Base-by-base conservation (phyloP, 2,888 invertebrate species). In the Stramonita haemastoma region DNA sequence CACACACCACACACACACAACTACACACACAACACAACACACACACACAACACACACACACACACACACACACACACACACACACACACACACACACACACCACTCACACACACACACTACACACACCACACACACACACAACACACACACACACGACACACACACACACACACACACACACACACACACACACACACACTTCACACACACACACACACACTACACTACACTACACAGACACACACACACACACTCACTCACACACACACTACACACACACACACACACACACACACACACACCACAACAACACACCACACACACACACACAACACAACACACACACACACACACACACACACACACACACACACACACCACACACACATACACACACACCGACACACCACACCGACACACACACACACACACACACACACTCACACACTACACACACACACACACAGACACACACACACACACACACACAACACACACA, bases 31-130 rank as follows among this genome's bases (percentile, higher is more conserved):
- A 70, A 70, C 70, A 22, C 70, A 70, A 0, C 70, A 26, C 70
- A 70, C 70, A 70, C 70, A 70, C 70, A 70, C 70, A 70, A 70
- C 70, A 70, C n/a, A n/a, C 70, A n/a, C n/a, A n/a, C 70, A n/a
- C 70, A n/a, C 70, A n/a, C 70, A n/a, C 70, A 70, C 70, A n/a
- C 70, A n/a, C 70, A n/a, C n/a, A 70, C n/a, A 26, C 46, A 46
- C 46, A 46, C 46, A 46, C 46, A 46, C 46, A 46, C 46, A 46
- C 46, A 46, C 46, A 46, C 2, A 2, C 46, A 2, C 46, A n/a
- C n/a, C n/a, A 2, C 46, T 8, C 46, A 2, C 46, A 46, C 46
- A 2, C 46, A 2, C 2, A 2, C 46, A 2, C 46, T 5, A 2
- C 46, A n/a, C 2, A 2, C 2, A 2, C 2, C 46, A 46, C 46